Evolutionary conservation across 1,140 invertebrate species (phyloP).

Genomic region (Philotrypesis tridentata): DNA sequence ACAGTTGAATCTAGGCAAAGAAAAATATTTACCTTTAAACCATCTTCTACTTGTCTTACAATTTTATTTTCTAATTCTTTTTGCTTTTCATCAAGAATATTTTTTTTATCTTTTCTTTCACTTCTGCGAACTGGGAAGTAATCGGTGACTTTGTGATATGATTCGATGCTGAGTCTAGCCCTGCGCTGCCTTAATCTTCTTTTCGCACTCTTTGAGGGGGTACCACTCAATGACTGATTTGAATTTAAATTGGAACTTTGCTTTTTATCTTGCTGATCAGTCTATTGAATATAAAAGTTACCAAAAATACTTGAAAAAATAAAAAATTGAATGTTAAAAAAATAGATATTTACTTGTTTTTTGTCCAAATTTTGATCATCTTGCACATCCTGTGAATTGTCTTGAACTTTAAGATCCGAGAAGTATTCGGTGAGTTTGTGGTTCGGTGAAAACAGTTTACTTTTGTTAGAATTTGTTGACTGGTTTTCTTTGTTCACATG

Average conservation of each 20-base stretch:
- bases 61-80: conserved; percentile 86
- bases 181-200: not conserved
- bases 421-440: conserved; percentile 41
- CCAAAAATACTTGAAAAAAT: not conserved
- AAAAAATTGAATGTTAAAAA: not conserved
- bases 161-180: conserved; percentile 7
- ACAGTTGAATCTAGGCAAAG: not conserved
- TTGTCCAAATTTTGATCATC: not conserved
- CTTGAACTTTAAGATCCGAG: conserved; percentile 19
- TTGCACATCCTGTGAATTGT: not conserved
- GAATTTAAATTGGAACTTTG: not conserved
- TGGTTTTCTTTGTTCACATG: not conserved
- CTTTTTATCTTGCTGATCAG: not conserved
- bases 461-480: not conserved
- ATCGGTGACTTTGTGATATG: conserved; percentile 86
- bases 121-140: conserved; percentile 94
- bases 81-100: conserved; percentile 89
- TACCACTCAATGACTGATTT: not conserved
- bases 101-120: conserved; percentile 87
- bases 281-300: conserved; percentile 1
- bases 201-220: not conserved
- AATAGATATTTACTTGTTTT: conserved; percentile 32
- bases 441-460: conserved; percentile 13
- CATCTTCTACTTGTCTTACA: conserved; percentile 85
- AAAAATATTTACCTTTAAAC: conserved; percentile 80